phyloP scores from a whole-genome alignment of 2,113 vertebrate species.

The Mixornis gularis region DNA sequence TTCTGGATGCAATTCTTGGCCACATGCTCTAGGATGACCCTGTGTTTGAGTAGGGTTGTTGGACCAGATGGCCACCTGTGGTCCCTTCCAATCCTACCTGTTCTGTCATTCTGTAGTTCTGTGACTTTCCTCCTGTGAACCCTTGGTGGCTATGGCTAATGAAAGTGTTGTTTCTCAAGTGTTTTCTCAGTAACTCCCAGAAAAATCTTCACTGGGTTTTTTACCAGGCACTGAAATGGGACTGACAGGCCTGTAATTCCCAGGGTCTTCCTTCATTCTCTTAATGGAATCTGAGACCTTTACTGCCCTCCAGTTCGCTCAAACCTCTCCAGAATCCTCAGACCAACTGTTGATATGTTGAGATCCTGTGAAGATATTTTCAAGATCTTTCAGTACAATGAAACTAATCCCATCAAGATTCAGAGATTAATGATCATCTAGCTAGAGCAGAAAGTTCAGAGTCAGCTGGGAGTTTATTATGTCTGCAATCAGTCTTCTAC shows the following conservation, averaged over 20 bases:
- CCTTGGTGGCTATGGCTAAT: neutral
- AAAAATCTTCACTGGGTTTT: rapidly evolving
- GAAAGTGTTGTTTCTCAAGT: neutral
- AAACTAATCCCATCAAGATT: neutral
- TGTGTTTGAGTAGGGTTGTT: neutral
- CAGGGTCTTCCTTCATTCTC: neutral
- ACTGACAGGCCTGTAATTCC: neutral
- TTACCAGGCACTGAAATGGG: neutral
- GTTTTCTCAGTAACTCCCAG: neutral
- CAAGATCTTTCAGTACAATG: neutral
- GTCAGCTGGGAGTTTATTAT: neutral
- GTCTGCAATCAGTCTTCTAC: neutral
- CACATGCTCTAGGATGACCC: neutral
- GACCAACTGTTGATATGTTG: neutral
- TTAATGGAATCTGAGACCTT: neutral
- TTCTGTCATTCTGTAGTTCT: neutral
- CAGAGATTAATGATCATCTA: neutral
- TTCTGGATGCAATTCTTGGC: neutral
- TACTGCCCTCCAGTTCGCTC: neutral
- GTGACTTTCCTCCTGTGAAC: neutral
- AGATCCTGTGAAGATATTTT: rapidly evolving
- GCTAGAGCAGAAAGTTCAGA: neutral
- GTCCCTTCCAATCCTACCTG: neutral
- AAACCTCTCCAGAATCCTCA: neutral
- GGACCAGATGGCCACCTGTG: neutral